These are phyloP conservation scores for Nezara viridula DNA, from an alignment of 2,888 invertebrate genomes.

Conservation along the genomic window DNA sequence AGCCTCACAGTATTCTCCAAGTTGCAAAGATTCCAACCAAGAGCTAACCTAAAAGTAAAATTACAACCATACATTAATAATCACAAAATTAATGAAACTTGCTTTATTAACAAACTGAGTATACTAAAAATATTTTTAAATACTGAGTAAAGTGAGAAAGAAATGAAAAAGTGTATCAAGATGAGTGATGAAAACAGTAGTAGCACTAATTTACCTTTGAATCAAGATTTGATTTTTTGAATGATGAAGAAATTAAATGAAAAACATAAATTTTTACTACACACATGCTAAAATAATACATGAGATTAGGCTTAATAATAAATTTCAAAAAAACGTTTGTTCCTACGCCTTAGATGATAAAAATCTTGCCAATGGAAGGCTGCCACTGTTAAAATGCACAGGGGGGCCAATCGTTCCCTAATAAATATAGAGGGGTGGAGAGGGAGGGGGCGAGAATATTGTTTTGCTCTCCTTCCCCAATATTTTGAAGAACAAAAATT, in stretches of 20 bases:
- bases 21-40: conserved; percentile 91
- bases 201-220: not conserved
- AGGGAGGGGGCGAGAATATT: no score
- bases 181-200: not conserved
- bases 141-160: not conserved
- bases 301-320: not conserved
- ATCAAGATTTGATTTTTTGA: not conserved
- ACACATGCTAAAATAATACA: not conserved
- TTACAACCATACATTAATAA: not conserved
- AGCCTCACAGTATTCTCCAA: conserved; percentile 91
- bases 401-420: no score
- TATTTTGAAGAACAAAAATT: no score
- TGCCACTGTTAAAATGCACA: no score
- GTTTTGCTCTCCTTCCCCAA: no score
- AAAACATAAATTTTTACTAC: not conserved
- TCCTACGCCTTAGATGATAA: not conserved
- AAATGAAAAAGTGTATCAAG: not conserved
- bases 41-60: conserved; percentile 70
- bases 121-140: not conserved
- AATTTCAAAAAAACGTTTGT: not conserved
- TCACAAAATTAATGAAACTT: conserved; percentile 11
- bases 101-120: not conserved
- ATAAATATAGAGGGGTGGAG: no score
- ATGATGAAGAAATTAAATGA: not conserved
- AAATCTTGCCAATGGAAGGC: no score